Conservation (phyloP, 2,797 vertebrate species). For the Sebastes paucispinis region DNA sequence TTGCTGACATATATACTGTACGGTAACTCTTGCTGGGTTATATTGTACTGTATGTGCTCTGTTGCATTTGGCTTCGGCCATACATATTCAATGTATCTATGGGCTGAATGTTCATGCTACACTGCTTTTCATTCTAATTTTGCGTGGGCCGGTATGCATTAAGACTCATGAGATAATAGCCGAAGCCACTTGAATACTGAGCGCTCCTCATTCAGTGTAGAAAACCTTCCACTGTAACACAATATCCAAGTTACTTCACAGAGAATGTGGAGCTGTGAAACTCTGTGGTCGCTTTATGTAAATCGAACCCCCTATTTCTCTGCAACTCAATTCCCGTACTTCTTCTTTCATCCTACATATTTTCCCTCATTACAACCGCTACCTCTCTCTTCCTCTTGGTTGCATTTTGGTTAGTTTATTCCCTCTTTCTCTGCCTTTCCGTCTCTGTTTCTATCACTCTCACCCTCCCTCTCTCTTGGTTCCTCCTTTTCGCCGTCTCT, state of each 20-base stretch:
- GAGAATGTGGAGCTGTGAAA: constrained; percentile 4
- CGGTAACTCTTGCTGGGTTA: neutral
- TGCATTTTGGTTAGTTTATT: neutral
- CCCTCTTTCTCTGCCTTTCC: neutral
- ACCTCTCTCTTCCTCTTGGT: neutral
- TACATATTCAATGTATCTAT: neutral
- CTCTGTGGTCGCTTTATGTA: neutral
- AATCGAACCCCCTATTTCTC: neutral
- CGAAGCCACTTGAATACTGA: neutral
- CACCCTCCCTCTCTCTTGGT: neutral
- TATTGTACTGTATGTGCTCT: neutral
- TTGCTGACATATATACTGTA: neutral
- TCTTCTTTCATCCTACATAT: constrained; percentile 4
- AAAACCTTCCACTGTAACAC: neutral
- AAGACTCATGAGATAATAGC: neutral
- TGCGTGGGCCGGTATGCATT: neutral
- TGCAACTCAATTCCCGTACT: neutral
- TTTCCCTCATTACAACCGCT: neutral
- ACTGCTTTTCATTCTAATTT: constrained; percentile 16
- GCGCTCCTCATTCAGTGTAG: neutral
- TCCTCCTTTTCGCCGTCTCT: neutral
- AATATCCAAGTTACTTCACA: constrained; percentile 5
- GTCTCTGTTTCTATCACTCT: constrained; percentile 1
- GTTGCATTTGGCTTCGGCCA: neutral
- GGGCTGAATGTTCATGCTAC: constrained; percentile 18